A percentile compares a stretch with the other conserved stretches of the same genome.
These are phyloP conservation scores for Suncus etruscus DNA, from an alignment of 2,113 vertebrate species.

Conservation along the genomic window DNA sequence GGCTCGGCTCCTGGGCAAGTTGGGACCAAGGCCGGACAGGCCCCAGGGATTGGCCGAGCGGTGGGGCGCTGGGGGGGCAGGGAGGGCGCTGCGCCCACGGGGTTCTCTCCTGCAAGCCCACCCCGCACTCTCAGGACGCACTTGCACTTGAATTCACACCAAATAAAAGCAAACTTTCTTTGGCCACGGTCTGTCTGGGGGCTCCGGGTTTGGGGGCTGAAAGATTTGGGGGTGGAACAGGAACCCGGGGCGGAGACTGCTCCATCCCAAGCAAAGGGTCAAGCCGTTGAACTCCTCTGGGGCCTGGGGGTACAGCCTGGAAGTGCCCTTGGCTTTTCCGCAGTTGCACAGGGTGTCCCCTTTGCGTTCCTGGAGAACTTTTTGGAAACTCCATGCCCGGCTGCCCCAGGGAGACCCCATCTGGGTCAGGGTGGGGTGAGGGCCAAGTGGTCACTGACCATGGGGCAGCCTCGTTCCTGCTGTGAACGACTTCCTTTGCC, in stretches of 20 bases:
- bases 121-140: slow-evolving; percentile 19
- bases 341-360: neutral
- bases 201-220: accelerated
- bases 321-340: neutral
- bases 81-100: no score
- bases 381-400: slow-evolving; percentile 3
- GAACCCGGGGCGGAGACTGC: neutral
- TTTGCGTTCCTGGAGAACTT: neutral
- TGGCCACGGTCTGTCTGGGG: neutral
- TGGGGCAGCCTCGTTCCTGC: no score
- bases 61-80: neutral
- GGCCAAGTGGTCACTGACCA: neutral
- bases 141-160: slow-evolving; percentile 62
- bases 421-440: neutral
- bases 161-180: slow-evolving; percentile 71
- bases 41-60: slow-evolving; percentile 43
- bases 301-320: accelerated
- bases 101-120: no score
- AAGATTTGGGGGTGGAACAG: no score
- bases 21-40: slow-evolving; percentile 55
- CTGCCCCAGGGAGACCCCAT: neutral
- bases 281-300: neutral
- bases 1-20: slow-evolving; percentile 58
- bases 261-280: neutral
- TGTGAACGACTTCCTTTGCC: no score